phyloP scores from a whole-genome alignment of 2,888 invertebrate species.

The Morpho achilles region DNA sequence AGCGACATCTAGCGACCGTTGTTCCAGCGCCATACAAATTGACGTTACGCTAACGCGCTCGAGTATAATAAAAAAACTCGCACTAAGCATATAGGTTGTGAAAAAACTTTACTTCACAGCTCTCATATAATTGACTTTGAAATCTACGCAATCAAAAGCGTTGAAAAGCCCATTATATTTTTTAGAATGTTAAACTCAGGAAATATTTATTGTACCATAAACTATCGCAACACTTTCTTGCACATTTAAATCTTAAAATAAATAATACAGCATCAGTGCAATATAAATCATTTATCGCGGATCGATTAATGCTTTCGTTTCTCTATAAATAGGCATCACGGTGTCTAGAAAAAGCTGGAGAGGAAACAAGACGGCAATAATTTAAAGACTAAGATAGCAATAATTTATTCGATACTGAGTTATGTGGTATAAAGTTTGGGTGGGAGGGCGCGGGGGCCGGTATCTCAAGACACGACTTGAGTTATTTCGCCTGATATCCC shows the following conservation, averaged over 20 bases:
- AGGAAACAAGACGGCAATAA: slow-evolving; percentile 40
- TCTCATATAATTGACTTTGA: no score
- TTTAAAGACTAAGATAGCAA: slow-evolving; percentile 54
- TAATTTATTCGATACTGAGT: slow-evolving; percentile 70
- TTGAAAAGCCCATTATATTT: neutral
- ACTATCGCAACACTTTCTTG: slow-evolving; percentile 24
- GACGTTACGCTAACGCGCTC: no score
- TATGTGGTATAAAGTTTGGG: slow-evolving; percentile 68
- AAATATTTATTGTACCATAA: slow-evolving; percentile 21
- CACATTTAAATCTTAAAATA: slow-evolving; percentile 20
- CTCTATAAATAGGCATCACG: slow-evolving; percentile 26
- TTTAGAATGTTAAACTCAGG: slow-evolving; percentile 3
- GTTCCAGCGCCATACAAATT: no score
- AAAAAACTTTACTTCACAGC: no score
- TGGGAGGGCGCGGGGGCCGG: slow-evolving; percentile 48
- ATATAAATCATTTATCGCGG: slow-evolving; percentile 39
- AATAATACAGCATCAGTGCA: slow-evolving; percentile 20
- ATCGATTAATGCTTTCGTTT: slow-evolving; percentile 34
- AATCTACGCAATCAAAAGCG: no score
- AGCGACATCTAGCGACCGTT: no score
- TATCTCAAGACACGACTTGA: slow-evolving; percentile 46
- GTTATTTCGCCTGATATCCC: slow-evolving; percentile 33
- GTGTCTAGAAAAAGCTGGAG: slow-evolving; percentile 42
- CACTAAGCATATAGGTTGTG: no score
- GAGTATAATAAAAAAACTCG: no score